Evolutionary conservation across 2,113 vertebrate genomes (phyloP).

Genomic region (Ptychochromis oligacanthus): DNA sequence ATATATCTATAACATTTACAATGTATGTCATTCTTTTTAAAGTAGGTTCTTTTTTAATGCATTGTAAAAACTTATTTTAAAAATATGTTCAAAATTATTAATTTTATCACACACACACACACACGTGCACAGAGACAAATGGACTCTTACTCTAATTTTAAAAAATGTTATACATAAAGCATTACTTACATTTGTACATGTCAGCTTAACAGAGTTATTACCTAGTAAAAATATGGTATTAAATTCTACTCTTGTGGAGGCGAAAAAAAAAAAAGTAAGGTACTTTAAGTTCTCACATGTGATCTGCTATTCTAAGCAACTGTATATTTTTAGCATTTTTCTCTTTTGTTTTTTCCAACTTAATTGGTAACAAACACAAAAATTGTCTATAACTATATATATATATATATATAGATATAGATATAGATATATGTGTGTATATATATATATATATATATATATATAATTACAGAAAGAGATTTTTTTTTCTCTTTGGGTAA

Average conservation of each 20-base stretch:
- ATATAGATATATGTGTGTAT: too few relatives aligned
- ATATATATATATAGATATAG: too few relatives aligned
- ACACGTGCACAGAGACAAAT: too few relatives aligned
- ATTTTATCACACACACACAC: too few relatives aligned
- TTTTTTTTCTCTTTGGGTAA: too few relatives aligned
- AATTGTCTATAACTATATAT: neutral
- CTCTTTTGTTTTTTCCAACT: fast-evolving
- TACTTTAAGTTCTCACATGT: neutral
- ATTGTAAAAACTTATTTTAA: neutral
- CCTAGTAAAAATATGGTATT: neutral
- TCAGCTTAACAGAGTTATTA: neutral
- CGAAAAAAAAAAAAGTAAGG: neutral
- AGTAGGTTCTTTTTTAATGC: fast-evolving
- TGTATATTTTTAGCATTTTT: neutral
- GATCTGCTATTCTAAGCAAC: fast-evolving
- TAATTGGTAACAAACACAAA: fast-evolving
- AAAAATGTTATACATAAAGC: too few relatives aligned
- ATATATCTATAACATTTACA: neutral
- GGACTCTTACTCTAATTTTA: too few relatives aligned
- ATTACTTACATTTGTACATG: too few relatives aligned
- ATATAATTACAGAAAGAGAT: too few relatives aligned
- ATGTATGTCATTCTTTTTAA: neutral
- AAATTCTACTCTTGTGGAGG: neutral
- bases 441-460: too few relatives aligned
- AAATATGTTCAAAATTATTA: too few relatives aligned